Evolutionary conservation across 2,797 vertebrate species (phyloP), one percentile per base, ranked within the genome.

Genomic region (Cygnus olor): DNA sequence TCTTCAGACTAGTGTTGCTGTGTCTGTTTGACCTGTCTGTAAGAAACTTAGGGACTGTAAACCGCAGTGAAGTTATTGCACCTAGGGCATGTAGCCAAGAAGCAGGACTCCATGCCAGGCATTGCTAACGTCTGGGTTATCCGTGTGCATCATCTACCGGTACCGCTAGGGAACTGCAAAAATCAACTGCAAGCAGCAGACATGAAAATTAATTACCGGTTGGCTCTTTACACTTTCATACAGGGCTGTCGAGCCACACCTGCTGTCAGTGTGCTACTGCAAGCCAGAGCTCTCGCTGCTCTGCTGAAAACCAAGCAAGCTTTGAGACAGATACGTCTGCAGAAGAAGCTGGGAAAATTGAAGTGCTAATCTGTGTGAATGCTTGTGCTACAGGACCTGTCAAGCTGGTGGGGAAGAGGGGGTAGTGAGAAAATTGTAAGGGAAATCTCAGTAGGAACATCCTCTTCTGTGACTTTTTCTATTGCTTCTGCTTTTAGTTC

Each of bases 61-160:
- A 54, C 18, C 3, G 7, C 57, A 28, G 17, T 3, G 8, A 11
- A 45, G 4, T 28, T n/a, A 14, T 57, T 12, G 22, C 0, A 0
- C n/a, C 7, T 64, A 1, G 11, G 9, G 3, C 25, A 11, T 28
- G 20, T 2, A 32, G 7, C 8, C 2, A 2, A 15, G 25, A 7
- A 17, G n/a, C 25, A 6, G 8, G 4, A 1, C 5, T 2, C 1
- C 8, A 0, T 7, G 0, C 10, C 22, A 1, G n/a, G 24, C 3
- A 1, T 1, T 1, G 1, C 3, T 9, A 2, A 4, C 9, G 9
- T 1, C 22, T 24, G 54, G 2, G 6, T 65, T 77, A 53, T 78
- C 78, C 28, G 1, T 49, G 66, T 9, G 20, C 66, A 27, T 88
- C 96, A 88, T 78, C 97, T 97, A 45, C 1, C 6, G 95, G 64